Base-by-base conservation (phyloP, 1,140 invertebrate genomes). In the Hyles vespertilio region DNA sequence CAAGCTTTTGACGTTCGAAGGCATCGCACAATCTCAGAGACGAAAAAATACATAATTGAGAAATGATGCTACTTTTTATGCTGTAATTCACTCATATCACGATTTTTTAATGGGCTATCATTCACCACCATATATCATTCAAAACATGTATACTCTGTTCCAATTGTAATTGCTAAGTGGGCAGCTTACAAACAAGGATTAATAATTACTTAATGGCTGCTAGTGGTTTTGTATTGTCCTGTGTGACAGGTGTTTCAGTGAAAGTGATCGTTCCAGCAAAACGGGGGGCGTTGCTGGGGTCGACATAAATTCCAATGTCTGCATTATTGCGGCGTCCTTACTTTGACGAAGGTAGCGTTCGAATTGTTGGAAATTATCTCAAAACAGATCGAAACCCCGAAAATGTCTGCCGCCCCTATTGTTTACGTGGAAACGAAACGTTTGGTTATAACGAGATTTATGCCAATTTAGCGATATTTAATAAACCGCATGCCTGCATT, bases 271-370 rank as follows among this genome's bases (percentile, higher is more conserved):
- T 76, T 76, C 76, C 52, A 56, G 59, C 49, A 61, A 66, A 61
- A 68, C 70, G 73, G 69, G 69, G 69, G 62, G 67, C 59, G 69
- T 40, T 59, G 45, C 69, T 71, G 67, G 64, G 70, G 62, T 68
- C 70, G 73, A 77, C 73, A 78, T 76, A 78, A 80, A 78, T 78
- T 78, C 75, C 73, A 56, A 64, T 69, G 69, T 56, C 65, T 60
- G 65, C 69, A 67, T 75, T 73, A 79, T 78, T 78, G 70, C 67
- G 76, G 78, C 56, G 65, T 74, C 64, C 68, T 72, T 63, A 69
- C 57, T 73, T 81, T 78, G 78, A 81, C 78, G 78, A 81, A 81
- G 78, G 78, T 81, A 69, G 51, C 59, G 57, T 59, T 64, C 58
- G 66, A 72, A 72, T 72, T 74, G 71, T 79, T 67, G 61, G 36